phyloP scores from a whole-genome alignment of 2,113 vertebrate species.

The Physeter macrocephalus region DNA sequence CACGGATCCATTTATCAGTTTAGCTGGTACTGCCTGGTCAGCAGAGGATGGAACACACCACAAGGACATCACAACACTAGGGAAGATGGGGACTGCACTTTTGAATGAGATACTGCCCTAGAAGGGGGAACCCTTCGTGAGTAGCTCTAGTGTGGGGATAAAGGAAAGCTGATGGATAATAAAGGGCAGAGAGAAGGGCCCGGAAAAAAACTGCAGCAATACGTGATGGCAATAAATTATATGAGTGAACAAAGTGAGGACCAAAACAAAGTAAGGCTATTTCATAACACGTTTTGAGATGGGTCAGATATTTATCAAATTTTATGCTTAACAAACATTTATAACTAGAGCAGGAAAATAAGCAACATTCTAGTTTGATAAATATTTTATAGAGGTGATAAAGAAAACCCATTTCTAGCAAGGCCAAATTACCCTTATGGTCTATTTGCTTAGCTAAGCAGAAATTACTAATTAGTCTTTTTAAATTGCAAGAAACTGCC shows the following conservation, averaged over 20 bases:
- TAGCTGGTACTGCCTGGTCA: neutral
- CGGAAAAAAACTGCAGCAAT: neutral
- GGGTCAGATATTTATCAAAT: conserved; percentile 22
- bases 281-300: conserved; percentile 1
- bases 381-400: conserved; percentile 47
- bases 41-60: neutral
- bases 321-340: conserved; percentile 22
- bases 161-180: neutral
- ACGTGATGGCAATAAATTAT: neutral
- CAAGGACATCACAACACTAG: neutral
- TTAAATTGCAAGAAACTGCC: conserved; percentile 59
- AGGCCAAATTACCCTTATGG: conserved; percentile 24
- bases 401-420: neutral
- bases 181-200: neutral
- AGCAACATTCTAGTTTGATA: conserved; percentile 31
- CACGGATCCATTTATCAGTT: neutral
- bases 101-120: neutral
- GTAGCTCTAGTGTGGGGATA: neutral
- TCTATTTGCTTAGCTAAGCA: conserved; percentile 67
- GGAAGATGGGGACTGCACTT: neutral
- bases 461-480: conserved; percentile 74
- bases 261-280: neutral
- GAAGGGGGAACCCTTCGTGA: neutral
- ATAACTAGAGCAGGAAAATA: conserved; percentile 16
- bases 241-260: neutral